phyloP scores from a whole-genome alignment of 2,797 vertebrate species.

The Tokudaia tokunoshimensis region DNA sequence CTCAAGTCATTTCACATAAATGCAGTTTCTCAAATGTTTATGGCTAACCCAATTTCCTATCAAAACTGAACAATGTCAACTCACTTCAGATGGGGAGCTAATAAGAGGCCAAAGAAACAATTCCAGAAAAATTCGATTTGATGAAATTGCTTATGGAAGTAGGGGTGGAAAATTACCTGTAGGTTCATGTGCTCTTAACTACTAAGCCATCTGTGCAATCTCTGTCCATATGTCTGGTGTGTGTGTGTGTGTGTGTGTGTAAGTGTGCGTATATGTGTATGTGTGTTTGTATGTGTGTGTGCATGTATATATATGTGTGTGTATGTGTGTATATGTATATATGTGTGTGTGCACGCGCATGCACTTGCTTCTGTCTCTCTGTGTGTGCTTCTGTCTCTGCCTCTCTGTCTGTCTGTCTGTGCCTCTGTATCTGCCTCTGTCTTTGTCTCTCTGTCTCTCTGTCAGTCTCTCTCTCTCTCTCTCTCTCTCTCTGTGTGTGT shows the following conservation, averaged over 20 bases:
- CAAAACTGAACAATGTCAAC: background rate
- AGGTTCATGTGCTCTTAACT: background rate
- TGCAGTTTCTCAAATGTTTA: background rate
- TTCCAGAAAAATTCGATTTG: too few species aligned
- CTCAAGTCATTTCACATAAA: background rate
- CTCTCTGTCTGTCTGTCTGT: too few species aligned
- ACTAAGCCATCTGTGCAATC: background rate
- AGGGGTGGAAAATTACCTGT: too few species aligned
- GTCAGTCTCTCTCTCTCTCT: background rate
- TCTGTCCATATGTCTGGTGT: background rate
- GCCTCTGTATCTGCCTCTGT: background rate
- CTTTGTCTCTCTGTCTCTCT: background rate
- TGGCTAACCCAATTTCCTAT: background rate
- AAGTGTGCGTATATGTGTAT: accelerated
- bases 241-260: background rate
- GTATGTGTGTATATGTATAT: too few species aligned
- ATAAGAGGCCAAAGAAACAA: background rate
- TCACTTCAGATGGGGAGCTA: background rate
- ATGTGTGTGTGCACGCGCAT: too few species aligned
- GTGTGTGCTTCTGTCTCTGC: background rate
- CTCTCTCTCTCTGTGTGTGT: background rate
- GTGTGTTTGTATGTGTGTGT: too few species aligned
- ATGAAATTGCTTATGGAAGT: background rate
- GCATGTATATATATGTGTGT: too few species aligned
- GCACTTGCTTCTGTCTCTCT: background rate